A percentile compares a stretch with the other conserved stretches of the same genome.
Evolutionary conservation across 2,888 invertebrate species (phyloP).

Genomic region (Zhuqinia jingwanae): DNA sequence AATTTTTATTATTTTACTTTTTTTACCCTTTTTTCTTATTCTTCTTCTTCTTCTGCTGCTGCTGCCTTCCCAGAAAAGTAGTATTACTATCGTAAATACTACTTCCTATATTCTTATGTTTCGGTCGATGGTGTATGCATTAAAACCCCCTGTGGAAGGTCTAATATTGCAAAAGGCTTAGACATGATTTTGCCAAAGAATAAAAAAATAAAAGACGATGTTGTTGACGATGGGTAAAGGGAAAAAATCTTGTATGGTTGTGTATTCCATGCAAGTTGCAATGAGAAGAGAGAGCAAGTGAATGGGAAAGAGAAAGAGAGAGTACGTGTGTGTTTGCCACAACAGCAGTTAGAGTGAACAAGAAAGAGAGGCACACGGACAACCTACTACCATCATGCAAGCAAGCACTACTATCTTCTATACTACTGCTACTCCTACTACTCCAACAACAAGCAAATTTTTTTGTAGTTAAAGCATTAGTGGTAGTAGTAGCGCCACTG

Average conservation of each 20-base stretch:
- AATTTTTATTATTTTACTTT: too few species aligned
- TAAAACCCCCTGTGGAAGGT: not conserved
- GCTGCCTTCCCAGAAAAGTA: not conserved
- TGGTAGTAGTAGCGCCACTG: constrained; percentile 2
- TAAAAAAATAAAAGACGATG: constrained; percentile 14
- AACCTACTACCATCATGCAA: not conserved
- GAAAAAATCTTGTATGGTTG: constrained; percentile 43
- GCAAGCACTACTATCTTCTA: not conserved
- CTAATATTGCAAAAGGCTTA: constrained; percentile 17
- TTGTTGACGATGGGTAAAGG: constrained; percentile 16
- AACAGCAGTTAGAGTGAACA: not conserved
- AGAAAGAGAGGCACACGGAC: not conserved
- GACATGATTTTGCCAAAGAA: not conserved
- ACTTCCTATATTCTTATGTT: not conserved
- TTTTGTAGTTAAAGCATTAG: constrained; percentile 33
- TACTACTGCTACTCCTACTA: not conserved
- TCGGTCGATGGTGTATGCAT: constrained; percentile 36
- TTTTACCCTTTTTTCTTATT: constrained; percentile 3
- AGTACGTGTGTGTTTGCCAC: constrained; percentile 37
- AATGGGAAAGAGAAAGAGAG: not conserved
- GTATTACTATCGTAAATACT: not conserved
- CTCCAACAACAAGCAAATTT: constrained; percentile 33
- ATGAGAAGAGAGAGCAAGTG: not conserved
- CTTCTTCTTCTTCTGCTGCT: not conserved
- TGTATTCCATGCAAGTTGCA: not conserved